Evolutionary conservation across 1,140 invertebrate species (phyloP).

Genomic region (Bombus fervidus): DNA sequence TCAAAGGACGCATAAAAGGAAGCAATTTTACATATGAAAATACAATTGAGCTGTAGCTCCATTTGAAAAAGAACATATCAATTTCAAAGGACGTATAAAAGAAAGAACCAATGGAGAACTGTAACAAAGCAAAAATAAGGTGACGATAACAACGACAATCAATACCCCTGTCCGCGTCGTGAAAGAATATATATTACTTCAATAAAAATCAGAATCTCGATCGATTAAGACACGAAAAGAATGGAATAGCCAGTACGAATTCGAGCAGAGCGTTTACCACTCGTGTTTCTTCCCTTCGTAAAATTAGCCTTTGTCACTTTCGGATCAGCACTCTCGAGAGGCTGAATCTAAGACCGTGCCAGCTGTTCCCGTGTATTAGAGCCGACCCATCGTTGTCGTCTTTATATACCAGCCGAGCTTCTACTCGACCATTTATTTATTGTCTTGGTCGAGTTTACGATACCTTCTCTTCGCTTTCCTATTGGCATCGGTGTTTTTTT

Average conservation of each 20-base stretch:
- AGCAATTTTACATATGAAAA: neutral
- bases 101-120: neutral
- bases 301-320: conserved; percentile 56
- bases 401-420: conserved; percentile 55
- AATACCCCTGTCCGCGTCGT: neutral
- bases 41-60: neutral
- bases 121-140: conserved; percentile 3
- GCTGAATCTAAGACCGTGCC: conserved; percentile 37
- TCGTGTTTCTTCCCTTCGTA: conserved; percentile 29
- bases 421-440: conserved; percentile 57
- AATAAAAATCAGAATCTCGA: conserved; percentile 9
- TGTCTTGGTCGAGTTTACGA: conserved; percentile 52
- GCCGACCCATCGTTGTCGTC: conserved; percentile 40
- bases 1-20: neutral
- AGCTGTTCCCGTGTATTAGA: conserved; percentile 56
- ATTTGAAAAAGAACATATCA: neutral
- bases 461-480: neutral
- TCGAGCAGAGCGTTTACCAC: neutral
- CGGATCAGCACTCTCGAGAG: conserved; percentile 23
- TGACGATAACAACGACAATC: neutral
- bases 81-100: neutral
- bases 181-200: neutral
- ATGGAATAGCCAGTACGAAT: neutral
- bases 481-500: neutral
- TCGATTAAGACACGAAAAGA: conserved; percentile 14